Percentiles rank a stretch among this genome's conserved stretches.
Evolutionary conservation across 2,113 vertebrate species (phyloP).

Genomic region (Amphilophus citrinellus): DNA sequence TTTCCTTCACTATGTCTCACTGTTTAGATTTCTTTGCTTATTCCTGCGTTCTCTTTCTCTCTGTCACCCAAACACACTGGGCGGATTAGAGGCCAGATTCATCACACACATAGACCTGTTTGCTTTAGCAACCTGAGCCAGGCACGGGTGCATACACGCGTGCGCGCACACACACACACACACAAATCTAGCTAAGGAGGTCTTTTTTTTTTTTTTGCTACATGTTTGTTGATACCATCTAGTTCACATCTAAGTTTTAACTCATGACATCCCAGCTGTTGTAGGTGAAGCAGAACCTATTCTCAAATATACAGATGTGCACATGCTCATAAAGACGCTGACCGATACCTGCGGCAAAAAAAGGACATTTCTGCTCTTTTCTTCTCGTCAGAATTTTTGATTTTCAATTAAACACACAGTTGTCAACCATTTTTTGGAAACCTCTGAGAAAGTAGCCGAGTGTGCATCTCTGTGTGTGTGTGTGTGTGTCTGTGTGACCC

Average conservation of each 20-base stretch:
- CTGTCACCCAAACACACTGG: constrained; percentile 80
- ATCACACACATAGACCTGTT: constrained; percentile 80
- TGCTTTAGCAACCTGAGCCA: constrained; percentile 84
- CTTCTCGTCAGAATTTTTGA: constrained; percentile 43
- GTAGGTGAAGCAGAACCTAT: background rate
- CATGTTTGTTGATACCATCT: constrained; percentile 23
- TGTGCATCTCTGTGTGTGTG: constrained; percentile 44
- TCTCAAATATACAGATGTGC: background rate
- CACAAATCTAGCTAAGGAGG: constrained; percentile 21
- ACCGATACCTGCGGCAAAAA: constrained; percentile 20
- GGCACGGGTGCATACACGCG: constrained; percentile 23
- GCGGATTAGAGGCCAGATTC: constrained; percentile 80
- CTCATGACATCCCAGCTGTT: background rate
- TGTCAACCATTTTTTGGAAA: constrained; percentile 67
- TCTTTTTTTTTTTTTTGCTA: background rate
- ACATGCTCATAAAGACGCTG: background rate
- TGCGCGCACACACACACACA: constrained; percentile 34
- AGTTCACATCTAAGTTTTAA: constrained; percentile 37
- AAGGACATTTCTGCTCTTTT: constrained; percentile 38
- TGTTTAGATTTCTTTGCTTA: constrained; percentile 79
- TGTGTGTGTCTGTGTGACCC: constrained; percentile 60
- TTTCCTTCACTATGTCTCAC: constrained; percentile 46
- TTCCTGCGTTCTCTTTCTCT: constrained; percentile 72
- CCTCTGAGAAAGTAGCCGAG: constrained; percentile 23
- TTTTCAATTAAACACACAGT: constrained; percentile 49